These are phyloP conservation scores for Pelecanus crispus DNA, from an alignment of 2,113 vertebrate genomes.

Conservation along the genomic window DNA sequence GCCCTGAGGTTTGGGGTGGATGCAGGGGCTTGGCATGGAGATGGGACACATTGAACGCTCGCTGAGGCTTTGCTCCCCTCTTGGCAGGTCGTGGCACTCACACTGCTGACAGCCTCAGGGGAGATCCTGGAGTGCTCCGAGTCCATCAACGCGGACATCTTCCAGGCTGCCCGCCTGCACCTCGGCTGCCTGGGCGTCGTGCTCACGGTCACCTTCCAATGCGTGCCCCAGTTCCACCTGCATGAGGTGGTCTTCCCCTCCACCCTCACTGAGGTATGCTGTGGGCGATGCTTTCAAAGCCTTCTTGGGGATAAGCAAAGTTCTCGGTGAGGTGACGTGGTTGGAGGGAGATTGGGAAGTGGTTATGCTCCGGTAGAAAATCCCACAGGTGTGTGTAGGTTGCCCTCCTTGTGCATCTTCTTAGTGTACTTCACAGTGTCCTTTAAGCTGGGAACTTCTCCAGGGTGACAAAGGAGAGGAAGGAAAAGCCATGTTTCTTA, in stretches of 20 bases:
- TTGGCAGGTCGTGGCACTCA: constrained; percentile 51
- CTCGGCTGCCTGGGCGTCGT: constrained; percentile 70
- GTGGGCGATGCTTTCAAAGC: accelerated
- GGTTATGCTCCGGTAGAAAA: accelerated
- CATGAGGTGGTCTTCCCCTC: constrained; percentile 68
- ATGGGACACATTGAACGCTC: accelerated
- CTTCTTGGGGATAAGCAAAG: not conserved
- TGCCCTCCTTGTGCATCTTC: not conserved
- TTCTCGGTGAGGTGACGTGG: not conserved
- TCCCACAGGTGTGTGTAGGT: no score
- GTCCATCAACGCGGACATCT: constrained; percentile 36
- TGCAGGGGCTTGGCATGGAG: not conserved
- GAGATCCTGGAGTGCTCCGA: constrained; percentile 63
- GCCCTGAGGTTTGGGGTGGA: not conserved
- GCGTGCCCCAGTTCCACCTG: constrained; percentile 64
- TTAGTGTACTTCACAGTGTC: not conserved
- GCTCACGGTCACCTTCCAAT: constrained; percentile 72
- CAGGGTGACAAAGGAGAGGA: not conserved
- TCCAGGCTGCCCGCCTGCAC: constrained; percentile 65
- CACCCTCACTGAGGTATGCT: constrained; percentile 65
- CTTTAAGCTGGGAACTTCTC: not conserved
- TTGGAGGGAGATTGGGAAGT: not conserved
- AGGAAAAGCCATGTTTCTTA: not conserved
- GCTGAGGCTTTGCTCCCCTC: not conserved
- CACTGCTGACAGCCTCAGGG: constrained; percentile 52